phyloP scores from a whole-genome alignment of 1,140 invertebrate species.

The Musca vetustissima region DNA sequence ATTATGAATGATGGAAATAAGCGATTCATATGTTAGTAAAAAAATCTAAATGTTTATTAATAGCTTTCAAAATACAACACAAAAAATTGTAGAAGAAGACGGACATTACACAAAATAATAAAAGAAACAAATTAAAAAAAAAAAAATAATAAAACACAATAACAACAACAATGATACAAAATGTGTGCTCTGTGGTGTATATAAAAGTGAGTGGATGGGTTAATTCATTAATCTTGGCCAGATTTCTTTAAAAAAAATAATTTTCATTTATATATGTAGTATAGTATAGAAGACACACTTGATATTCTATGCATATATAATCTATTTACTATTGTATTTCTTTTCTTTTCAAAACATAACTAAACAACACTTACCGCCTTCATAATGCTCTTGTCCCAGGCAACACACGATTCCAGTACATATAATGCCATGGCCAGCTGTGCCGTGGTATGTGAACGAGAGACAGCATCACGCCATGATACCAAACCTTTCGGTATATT shows the following conservation, averaged over 20 bases:
- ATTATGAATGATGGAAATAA: too few relatives aligned
- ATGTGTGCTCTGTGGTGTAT: background rate
- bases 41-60: too few relatives aligned
- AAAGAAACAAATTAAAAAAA: too few relatives aligned
- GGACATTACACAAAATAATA: too few relatives aligned
- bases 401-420: slow-evolving; percentile 87
- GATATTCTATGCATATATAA: background rate
- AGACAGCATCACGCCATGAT: slow-evolving; percentile 87
- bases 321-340: background rate
- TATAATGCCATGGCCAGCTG: slow-evolving; percentile 89
- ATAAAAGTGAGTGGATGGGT: background rate
- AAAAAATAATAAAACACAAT: too few relatives aligned
- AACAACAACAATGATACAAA: too few relatives aligned
- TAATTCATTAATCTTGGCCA: slow-evolving; percentile 2
- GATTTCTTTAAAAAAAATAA: background rate
- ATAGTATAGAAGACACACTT: too few relatives aligned
- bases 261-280: too few relatives aligned
- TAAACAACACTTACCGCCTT: slow-evolving; percentile 79
- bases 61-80: too few relatives aligned
- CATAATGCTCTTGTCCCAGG: slow-evolving; percentile 99
- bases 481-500: slow-evolving; percentile 70
- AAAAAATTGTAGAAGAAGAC: too few relatives aligned
- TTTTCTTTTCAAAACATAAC: background rate
- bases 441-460: slow-evolving; percentile 78
- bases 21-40: too few relatives aligned